Percentiles rank a stretch among this genome's conserved stretches.
These are phyloP conservation scores for Entomyzon cyanotis DNA, from an alignment of 2,113 vertebrate genomes.

Conservation along the genomic window DNA sequence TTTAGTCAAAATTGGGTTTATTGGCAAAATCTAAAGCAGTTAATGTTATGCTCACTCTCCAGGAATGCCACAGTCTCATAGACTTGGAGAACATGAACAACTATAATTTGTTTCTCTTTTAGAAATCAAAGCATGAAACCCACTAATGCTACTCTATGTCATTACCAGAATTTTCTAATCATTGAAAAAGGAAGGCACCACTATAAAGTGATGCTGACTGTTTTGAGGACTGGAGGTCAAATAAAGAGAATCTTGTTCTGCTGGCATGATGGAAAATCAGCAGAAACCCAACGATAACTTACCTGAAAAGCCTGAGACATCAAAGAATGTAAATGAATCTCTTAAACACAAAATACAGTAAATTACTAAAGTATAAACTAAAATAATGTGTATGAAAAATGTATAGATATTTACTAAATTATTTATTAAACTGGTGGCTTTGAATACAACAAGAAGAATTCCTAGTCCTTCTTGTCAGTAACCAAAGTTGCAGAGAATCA, in stretches of 20 bases:
- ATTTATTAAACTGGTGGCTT: not conserved
- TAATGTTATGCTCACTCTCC: not conserved
- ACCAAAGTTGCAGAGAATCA: accelerated
- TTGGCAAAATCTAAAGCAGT: not conserved
- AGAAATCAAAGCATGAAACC: not conserved
- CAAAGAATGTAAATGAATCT: not conserved
- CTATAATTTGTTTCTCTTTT: not conserved
- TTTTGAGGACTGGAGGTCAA: not conserved
- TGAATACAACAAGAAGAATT: not conserved
- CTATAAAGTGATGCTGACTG: not conserved
- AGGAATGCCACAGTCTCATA: not conserved
- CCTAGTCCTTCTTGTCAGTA: not conserved
- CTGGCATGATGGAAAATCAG: not conserved
- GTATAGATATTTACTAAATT: not conserved
- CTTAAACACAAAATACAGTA: not conserved
- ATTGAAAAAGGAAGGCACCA: not conserved
- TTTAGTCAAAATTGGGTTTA: not conserved
- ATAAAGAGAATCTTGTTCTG: not conserved
- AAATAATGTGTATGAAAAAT: not conserved
- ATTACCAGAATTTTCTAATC: not conserved
- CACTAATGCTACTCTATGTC: not conserved
- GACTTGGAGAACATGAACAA: not conserved
- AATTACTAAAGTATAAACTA: not conserved
- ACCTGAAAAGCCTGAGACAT: not conserved
- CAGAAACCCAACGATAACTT: not conserved